phyloP scores from a whole-genome alignment of 2,888 invertebrate species.

The Andrena bicolor region DNA sequence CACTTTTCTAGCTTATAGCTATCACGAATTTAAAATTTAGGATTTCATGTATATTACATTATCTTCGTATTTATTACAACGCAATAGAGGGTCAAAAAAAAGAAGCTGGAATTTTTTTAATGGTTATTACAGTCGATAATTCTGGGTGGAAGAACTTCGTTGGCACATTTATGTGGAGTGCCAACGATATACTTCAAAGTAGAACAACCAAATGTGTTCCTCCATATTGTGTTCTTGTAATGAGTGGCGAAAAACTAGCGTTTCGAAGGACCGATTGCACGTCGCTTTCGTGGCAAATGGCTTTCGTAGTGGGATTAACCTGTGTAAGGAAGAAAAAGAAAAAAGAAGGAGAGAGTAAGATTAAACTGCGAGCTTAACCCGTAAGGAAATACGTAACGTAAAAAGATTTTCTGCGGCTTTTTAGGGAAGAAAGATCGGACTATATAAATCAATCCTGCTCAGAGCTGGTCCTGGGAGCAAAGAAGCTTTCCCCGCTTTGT shows the following conservation, averaged over 20 bases:
- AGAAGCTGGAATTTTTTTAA: too few species aligned
- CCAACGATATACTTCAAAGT: not conserved
- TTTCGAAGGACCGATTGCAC: conserved; percentile 16
- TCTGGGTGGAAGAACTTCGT: too few species aligned
- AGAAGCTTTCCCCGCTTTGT: conserved; percentile 21
- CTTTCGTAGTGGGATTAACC: conserved; percentile 59
- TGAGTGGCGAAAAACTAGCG: not conserved
- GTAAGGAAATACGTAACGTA: conserved; percentile 61
- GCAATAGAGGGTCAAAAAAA: too few species aligned
- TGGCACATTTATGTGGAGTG: too few species aligned
- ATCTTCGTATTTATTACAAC: too few species aligned
- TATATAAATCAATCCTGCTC: conserved; percentile 39
- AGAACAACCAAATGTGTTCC: not conserved
- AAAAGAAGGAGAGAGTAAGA: conserved; percentile 40
- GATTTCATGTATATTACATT: too few species aligned
- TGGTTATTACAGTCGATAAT: too few species aligned
- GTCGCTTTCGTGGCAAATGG: conserved; percentile 44
- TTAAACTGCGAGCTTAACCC: conserved; percentile 62
- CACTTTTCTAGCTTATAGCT: too few species aligned
- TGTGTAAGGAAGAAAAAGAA: conserved; percentile 17
- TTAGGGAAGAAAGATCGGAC: conserved; percentile 16
- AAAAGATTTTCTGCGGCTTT: conserved; percentile 59
- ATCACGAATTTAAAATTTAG: too few species aligned
- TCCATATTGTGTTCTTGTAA: too few species aligned
- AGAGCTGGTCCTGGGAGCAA: conserved; percentile 27